A percentile compares a stretch with the other conserved stretches of the same genome.
Conservation (phyloP, 2,113 vertebrate genomes). For the Ellobius talpinus region DNA sequence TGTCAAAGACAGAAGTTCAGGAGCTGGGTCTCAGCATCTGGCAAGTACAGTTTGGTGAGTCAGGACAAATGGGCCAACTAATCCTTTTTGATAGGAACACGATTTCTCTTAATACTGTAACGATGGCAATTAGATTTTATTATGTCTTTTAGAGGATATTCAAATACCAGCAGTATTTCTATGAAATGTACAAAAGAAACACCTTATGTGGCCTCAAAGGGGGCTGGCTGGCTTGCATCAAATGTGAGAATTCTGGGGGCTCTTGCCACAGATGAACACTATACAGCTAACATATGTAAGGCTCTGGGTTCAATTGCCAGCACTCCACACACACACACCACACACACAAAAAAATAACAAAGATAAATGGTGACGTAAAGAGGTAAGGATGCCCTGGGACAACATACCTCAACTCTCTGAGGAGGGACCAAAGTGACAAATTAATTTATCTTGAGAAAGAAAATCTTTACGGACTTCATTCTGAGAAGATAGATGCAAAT, state of each 20-base stretch:
- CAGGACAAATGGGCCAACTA: neutral
- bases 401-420: neutral
- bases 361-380: neutral
- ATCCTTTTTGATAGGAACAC: neutral
- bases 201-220: neutral
- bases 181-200: neutral
- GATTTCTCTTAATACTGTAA: no score
- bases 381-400: neutral
- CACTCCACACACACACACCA: no score
- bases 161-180: neutral
- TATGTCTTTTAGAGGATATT: neutral
- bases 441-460: neutral
- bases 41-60: neutral
- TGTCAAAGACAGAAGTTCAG: neutral
- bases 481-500: neutral
- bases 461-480: neutral
- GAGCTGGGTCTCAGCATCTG: neutral
- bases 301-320: neutral
- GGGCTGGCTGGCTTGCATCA: neutral
- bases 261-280: neutral
- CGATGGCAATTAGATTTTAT: neutral
- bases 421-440: neutral
- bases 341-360: neutral
- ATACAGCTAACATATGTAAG: neutral
- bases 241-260: neutral